These are phyloP conservation scores for Leptodactylus fallax DNA, from an alignment of 2,797 vertebrate genomes.

Conservation along the genomic window DNA sequence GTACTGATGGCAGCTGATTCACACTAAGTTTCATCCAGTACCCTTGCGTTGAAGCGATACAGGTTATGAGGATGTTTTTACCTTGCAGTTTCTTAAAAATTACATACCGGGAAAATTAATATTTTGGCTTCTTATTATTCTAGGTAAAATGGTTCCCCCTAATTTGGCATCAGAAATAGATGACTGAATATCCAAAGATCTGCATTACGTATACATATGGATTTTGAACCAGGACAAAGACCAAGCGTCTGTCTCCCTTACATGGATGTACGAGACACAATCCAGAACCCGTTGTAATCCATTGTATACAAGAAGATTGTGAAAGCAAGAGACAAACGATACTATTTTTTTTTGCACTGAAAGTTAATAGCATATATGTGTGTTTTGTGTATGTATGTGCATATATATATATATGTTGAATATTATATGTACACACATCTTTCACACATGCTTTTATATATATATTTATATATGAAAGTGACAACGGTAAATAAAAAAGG, in stretches of 20 bases:
- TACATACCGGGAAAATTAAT: neutral
- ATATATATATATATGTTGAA: constrained; percentile 48
- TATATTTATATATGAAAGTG: constrained; percentile 54
- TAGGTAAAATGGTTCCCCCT: constrained; percentile 35
- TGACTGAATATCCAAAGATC: constrained; percentile 62
- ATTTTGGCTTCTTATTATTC: neutral
- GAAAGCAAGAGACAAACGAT: constrained; percentile 38
- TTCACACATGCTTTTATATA: neutral
- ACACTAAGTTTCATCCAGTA: too few relatives aligned
- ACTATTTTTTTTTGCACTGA: constrained; percentile 54
- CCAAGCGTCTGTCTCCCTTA: constrained; percentile 27
- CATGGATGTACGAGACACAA: constrained; percentile 1
- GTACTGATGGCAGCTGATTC: too few relatives aligned
- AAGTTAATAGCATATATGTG: constrained; percentile 42
- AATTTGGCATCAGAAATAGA: constrained; percentile 43
- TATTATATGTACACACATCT: constrained; percentile 35
- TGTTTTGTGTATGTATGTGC: constrained; percentile 28
- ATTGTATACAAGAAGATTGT: constrained; percentile 32
- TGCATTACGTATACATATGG: constrained; percentile 36
- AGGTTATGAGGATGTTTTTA: neutral
- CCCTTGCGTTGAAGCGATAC: too few relatives aligned
- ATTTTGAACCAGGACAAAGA: constrained; percentile 34
- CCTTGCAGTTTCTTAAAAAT: neutral
- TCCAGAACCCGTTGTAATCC: constrained; percentile 13
- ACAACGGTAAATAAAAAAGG: constrained; percentile 51